A percentile compares a stretch with the other conserved stretches of the same genome.
Evolutionary conservation across 2,113 vertebrate species (phyloP).

Genomic region (Pipra filicauda): DNA sequence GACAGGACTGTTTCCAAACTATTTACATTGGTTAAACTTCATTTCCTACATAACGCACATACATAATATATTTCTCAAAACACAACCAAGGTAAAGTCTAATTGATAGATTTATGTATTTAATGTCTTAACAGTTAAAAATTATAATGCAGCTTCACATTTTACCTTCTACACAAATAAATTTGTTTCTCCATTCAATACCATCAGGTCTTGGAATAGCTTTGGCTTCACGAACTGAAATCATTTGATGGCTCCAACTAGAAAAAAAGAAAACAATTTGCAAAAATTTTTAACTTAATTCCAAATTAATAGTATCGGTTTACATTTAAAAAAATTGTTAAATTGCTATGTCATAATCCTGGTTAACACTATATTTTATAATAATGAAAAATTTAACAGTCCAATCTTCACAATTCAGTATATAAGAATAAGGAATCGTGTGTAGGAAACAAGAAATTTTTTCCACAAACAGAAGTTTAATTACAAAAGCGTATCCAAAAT

Average conservation of each 20-base stretch:
- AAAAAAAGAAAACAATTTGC: slow-evolving; percentile 36
- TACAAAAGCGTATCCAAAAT: neutral
- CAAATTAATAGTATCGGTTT: neutral
- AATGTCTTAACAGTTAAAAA: neutral
- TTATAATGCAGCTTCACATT: neutral
- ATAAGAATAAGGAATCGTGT: neutral
- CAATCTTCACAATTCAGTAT: neutral
- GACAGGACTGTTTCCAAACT: neutral
- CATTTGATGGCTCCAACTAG: slow-evolving; percentile 86
- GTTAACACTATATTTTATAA: neutral
- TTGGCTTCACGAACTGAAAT: slow-evolving; percentile 92
- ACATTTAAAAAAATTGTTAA: neutral
- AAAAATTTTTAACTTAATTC: neutral
- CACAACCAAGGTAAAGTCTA: neutral
- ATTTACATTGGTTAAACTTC: neutral
- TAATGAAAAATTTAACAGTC: neutral
- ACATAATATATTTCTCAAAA: neutral
- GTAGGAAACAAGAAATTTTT: neutral
- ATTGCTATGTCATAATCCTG: neutral
- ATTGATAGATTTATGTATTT: neutral
- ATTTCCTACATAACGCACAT: neutral
- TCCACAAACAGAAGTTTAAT: neutral
- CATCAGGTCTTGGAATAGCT: slow-evolving; percentile 81
- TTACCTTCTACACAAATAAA: slow-evolving; percentile 97
- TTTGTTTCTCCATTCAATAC: slow-evolving; percentile 89